Conservation (phyloP, 2,888 invertebrate species). For the Scaptomyza tumidula region DNA sequence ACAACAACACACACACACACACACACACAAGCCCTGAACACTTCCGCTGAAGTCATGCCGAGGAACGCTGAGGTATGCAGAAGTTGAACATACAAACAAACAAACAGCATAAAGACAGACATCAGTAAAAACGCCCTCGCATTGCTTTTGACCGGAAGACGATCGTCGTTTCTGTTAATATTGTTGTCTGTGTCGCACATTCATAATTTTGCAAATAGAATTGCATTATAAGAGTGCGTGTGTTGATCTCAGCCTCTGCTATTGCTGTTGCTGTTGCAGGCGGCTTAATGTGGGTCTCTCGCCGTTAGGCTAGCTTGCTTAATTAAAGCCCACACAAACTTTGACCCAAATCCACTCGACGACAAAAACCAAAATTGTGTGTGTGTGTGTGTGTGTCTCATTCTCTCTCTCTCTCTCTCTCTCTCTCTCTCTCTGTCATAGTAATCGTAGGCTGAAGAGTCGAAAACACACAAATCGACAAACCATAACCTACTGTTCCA, state of each 20-base stretch:
- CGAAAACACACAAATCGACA: conserved; percentile 31
- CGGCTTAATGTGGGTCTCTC: conserved; percentile 58
- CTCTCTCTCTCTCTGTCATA: conserved; percentile 19
- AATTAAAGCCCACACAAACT: conserved; percentile 76
- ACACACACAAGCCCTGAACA: conserved; percentile 53
- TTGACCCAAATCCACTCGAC: conserved; percentile 69
- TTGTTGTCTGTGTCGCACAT: conserved; percentile 4
- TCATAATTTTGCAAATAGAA: conserved; percentile 64
- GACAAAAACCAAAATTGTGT: conserved; percentile 8
- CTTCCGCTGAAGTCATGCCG: conserved; percentile 65
- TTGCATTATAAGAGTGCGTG: conserved; percentile 37
- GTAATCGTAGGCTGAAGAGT: conserved; percentile 57
- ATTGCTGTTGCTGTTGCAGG: conserved; percentile 46
- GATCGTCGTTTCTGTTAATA: conserved; percentile 43
- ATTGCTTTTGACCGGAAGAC: conserved; percentile 78
- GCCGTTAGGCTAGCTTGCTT: conserved; percentile 64
- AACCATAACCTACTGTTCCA: conserved; percentile 36
- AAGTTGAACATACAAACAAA: background rate
- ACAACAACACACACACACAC: conserved; percentile 40
- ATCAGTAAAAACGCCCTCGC: conserved; percentile 41
- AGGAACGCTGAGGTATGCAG: conserved; percentile 63
- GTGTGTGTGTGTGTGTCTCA: conserved; percentile 13
- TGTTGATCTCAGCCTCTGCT: conserved; percentile 43
- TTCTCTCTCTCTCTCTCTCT: conserved; percentile 9
- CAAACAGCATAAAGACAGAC: conserved; percentile 3